Base-by-base conservation (phyloP, 2,797 vertebrate genomes). In the Sebastolobus alascanus region DNA sequence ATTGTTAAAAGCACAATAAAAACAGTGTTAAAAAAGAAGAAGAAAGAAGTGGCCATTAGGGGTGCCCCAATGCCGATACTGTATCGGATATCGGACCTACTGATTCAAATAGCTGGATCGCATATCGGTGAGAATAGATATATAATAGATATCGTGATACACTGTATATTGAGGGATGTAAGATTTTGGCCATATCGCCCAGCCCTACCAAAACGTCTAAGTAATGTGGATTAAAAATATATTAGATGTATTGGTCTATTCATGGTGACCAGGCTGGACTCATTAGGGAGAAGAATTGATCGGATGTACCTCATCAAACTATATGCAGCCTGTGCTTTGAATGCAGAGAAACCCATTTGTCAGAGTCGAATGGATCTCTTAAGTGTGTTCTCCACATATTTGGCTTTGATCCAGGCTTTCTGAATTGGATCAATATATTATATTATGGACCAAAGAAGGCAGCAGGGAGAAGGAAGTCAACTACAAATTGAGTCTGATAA, bases 391-490 rank as follows among this genome's bases (percentile, higher is more conserved):
- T 68, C 22, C 33, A 65, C 69, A 78, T 54, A 61, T 43, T 40
- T 70, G 40, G n/a, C 71, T 61, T 40, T 61, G 60, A 20, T 10
- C 50, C 33, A 70, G 8, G 25, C 33, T 65, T 68, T 7, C 25
- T 73, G 16, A 56, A 56, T 56, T 73, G 22, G 50, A 68, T 83
- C 20, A 37, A 73, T 61, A 61, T 43, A 29, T 68, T 56, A 43
- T 33, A 43, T 13, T 77, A 58, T 22, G 14, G 35, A 40, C 43
- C 14, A 16, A 67, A 78, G 43, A 20, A 52, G 18, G 61, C 70
- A 56, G 31, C 72, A 63, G 40, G 6, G 29, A 50, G 46, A 73
- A 70, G 54, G 54, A 70, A 29, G 68, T 40, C 54, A 40, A 11
- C 22, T 27, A 18, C 16, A 37, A 70, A 22, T 18, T 50, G 20